Percentiles rank a stretch among this genome's conserved stretches.
Evolutionary conservation across 2,113 vertebrate species (phyloP).

Genomic region (Podarcis muralis): DNA sequence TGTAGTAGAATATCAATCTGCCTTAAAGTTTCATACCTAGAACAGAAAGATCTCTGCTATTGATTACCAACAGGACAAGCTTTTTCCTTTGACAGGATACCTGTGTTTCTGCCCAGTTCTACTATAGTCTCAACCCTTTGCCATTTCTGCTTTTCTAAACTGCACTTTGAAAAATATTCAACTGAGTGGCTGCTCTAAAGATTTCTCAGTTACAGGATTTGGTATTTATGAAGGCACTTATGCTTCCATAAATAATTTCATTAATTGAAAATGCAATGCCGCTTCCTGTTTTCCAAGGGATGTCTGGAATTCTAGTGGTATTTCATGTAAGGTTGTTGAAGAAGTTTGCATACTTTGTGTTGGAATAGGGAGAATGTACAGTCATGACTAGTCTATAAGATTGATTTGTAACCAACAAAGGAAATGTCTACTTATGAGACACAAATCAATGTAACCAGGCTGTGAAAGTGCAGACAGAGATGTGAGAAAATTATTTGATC

Average conservation of each 20-base stretch:
- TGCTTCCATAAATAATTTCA: constrained; percentile 53
- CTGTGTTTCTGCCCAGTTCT: constrained; percentile 57
- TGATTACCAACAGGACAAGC: constrained; percentile 22
- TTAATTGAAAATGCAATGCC: constrained; percentile 60
- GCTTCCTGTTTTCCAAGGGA: constrained; percentile 47
- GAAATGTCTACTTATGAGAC: constrained; percentile 80
- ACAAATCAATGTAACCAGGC: constrained; percentile 83
- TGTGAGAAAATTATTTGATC: constrained; percentile 83
- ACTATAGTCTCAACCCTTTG: constrained; percentile 51
- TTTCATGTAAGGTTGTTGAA: constrained; percentile 58
- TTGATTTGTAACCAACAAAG: constrained; percentile 83
- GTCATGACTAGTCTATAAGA: constrained; percentile 75
- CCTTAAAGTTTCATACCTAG: constrained; percentile 63
- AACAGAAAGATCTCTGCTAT: constrained; percentile 51
- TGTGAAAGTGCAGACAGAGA: constrained; percentile 80
- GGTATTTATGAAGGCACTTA: constrained; percentile 46
- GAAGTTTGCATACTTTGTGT: constrained; percentile 65
- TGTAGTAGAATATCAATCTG: constrained; percentile 49
- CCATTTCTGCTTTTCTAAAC: constrained; percentile 60
- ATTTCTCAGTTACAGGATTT: constrained; percentile 33
- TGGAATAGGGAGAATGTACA: constrained; percentile 52
- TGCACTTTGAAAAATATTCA: constrained; percentile 67
- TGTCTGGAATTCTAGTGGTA: constrained; percentile 49
- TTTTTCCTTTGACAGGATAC: constrained; percentile 51
- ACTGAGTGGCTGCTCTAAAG: constrained; percentile 58